These are phyloP conservation scores for Parapsyche elsis DNA, from an alignment of 1,140 invertebrate species.

Conservation along the genomic window DNA sequence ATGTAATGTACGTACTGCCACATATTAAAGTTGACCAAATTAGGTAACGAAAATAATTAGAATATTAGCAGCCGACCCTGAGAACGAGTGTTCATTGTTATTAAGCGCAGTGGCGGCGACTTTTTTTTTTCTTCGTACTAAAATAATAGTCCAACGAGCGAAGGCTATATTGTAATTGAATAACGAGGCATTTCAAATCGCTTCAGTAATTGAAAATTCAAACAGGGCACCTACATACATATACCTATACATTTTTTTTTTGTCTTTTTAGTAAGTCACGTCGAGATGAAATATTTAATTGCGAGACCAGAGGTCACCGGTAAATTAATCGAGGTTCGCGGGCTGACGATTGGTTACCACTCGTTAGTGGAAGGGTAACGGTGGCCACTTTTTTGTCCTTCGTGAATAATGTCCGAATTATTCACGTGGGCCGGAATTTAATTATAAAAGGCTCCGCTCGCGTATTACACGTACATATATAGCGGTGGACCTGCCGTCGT, in stretches of 20 bases:
- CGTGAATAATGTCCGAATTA: conserved; percentile 34
- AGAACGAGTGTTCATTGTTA: background rate
- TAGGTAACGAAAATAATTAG: conserved; percentile 9
- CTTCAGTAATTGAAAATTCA: conserved; percentile 20
- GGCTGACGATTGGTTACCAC: background rate
- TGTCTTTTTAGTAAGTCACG: background rate
- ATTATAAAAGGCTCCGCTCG: conserved; percentile 22
- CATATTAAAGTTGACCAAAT: background rate
- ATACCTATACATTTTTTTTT: background rate
- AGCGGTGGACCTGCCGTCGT: background rate
- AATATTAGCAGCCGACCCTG: background rate
- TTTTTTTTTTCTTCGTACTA: background rate
- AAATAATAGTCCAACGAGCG: background rate
- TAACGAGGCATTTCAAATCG: background rate
- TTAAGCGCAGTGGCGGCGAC: background rate
- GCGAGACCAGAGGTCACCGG: background rate
- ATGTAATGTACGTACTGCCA: background rate
- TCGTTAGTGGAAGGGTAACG: background rate
- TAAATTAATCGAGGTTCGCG: background rate
- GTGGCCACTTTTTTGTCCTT: conserved; percentile 25
- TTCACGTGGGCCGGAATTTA: conserved; percentile 42
- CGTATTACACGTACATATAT: conserved; percentile 19
- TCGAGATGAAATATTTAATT: conserved; percentile 26
- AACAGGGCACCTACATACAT: background rate
- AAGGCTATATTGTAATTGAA: conserved; percentile 20